These are phyloP conservation scores for Heteromormyrus szaboi DNA, from an alignment of 2,797 vertebrate species.

Conservation along the genomic window DNA sequence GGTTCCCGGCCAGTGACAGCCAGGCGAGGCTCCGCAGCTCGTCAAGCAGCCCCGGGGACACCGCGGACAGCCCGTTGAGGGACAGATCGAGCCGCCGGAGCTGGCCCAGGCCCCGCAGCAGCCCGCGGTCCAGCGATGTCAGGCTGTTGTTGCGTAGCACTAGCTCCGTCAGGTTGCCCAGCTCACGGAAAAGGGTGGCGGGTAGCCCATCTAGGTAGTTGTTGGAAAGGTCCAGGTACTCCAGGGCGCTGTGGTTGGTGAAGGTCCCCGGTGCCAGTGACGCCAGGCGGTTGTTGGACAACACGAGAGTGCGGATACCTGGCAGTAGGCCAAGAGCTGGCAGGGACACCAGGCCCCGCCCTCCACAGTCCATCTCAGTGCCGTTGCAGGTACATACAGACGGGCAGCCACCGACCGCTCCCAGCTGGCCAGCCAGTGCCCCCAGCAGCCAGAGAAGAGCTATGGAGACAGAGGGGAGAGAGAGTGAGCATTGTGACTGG, in stretches of 20 bases:
- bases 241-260: slow-evolving; percentile 81
- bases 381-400: slow-evolving; percentile 75
- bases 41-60: slow-evolving; percentile 82
- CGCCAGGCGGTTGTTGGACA: slow-evolving; percentile 90
- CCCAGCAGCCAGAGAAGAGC: slow-evolving; percentile 74
- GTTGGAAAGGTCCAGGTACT: slow-evolving; percentile 91
- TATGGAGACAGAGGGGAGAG: slow-evolving; percentile 41
- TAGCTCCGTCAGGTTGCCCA: slow-evolving; percentile 83
- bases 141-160: slow-evolving; percentile 93
- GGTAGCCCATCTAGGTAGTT: slow-evolving; percentile 95
- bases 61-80: slow-evolving; percentile 80
- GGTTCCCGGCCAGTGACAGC: slow-evolving; percentile 85
- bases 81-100: slow-evolving; percentile 87
- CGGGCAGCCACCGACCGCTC: slow-evolving; percentile 70
- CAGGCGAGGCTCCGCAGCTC: slow-evolving; percentile 79
- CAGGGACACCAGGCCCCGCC: slow-evolving; percentile 74
- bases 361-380: slow-evolving; percentile 82
- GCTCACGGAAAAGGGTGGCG: slow-evolving; percentile 74
- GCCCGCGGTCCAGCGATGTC: slow-evolving; percentile 78
- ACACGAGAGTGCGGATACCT: slow-evolving; percentile 77
- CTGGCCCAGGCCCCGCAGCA: slow-evolving; percentile 70
- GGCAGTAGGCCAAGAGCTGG: slow-evolving; percentile 76
- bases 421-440: slow-evolving; percentile 59
- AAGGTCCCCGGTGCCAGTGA: slow-evolving; percentile 73
- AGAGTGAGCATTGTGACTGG: background rate